Base-by-base conservation (phyloP, 30 jellyfish, hydroid and myxozoan genomes). In the Rhopilema esculentum region DNA sequence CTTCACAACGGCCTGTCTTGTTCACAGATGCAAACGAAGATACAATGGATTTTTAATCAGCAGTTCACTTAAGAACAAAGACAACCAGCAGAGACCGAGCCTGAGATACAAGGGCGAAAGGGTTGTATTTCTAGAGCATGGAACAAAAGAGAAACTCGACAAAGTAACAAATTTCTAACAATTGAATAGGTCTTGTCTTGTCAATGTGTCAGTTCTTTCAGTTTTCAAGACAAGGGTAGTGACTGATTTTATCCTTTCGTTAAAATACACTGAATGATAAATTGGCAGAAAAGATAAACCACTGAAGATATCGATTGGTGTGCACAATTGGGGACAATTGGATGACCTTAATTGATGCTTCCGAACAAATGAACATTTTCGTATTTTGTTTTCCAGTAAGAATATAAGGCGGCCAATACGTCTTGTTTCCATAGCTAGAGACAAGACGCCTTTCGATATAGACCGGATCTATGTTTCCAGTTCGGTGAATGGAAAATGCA, bases 31-130 rank as follows among this genome's bases (percentile, higher is more conserved):
- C 57, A 77, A 78, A 31, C 69, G 74, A 79, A 74, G 84, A 68
- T 87, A 87, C 72, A 66, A 84, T 32, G 93, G 93, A 21, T 84
- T 84, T 61, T 67, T 84, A 17, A 66, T 84, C 23, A 84, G 93
- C 87, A 84, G 93, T 29, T 79, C 93, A 1, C 76, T 84, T 21
- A 84, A 84, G 65, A 72, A 84, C 75, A 84, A 84, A 72, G 93
- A 84, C 81, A 28, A 49, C 48, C 87, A 84, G 31, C 87, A 26
- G 1, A 50, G 93, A 31, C 87, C 93, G 17, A 84, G 51, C 75
- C 93, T 70, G 29, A 84, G 93, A 30, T 84, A 84, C 75, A 84
- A 84, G 74, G 93, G 87, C n/a, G 93, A 84, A 61, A 51, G 93
- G 30, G 93, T 84, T 62, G 93, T 84, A 48, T 84, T 84, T 65